Base-by-base conservation (phyloP, 2,888 invertebrate species). In the Scrobipalpa costella region DNA sequence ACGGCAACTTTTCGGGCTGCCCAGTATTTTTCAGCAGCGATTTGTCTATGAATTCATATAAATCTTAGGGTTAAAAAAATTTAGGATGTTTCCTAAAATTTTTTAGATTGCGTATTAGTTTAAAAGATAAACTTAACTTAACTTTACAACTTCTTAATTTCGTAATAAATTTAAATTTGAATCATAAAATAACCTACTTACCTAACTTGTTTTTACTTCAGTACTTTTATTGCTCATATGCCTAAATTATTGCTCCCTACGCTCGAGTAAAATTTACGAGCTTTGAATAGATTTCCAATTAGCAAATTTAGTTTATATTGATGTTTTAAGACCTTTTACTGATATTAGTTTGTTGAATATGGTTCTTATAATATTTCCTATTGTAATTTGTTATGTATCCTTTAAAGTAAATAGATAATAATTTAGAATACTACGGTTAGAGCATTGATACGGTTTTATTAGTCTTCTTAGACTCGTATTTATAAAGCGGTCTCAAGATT, bases 251-350 rank as follows among this genome's bases (percentile, higher is more conserved):
- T 52, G 21, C 50, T 52, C 50, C 27, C 27, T 52, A 13, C 9
- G 13, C 21, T 19, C 19, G 19, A 13, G 27, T 52, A 27, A 19
- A 49, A 52, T 52, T 27, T 27, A 19, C 13, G 27, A 52, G 11
- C 50, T 52, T 13, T 11, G 13, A 78, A 74, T 72, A 72, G 71
- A 74, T 75, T 78, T 78, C 73, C 73, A 77, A 77, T 77, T 73
- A 73, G 78, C 77, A 75, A 78, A 78, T 80, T 76, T 57, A 47
- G 61, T 66, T 77, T 77, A 74, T 40, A 27, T 73, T 75, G 74
- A 77, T 78, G 73, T 75, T 13, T 79, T 76, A 75, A 73, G 80
- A 77, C 79, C 82, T 85, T 83, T 81, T 80, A 84, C 75, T 74
- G 72, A 76, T 83, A 84, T 86, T 83, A 83, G 80, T 81, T 80